Conservation (phyloP, 2,888 invertebrate species). For the Alloplasta piceator region DNA sequence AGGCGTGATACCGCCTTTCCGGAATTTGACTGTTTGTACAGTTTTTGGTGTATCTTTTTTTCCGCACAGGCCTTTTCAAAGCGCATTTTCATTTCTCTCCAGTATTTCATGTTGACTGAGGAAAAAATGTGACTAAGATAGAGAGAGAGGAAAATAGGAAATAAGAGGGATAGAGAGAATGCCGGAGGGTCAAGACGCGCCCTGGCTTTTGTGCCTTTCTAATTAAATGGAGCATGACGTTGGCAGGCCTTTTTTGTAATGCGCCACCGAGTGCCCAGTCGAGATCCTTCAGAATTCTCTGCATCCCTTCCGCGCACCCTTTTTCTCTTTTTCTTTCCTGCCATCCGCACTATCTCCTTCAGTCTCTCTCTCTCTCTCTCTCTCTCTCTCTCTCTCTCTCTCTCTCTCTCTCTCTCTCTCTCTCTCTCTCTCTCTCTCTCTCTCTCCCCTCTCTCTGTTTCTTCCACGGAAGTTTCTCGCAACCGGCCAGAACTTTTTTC, state of each 20-base stretch:
- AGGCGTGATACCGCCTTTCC: too few relatives aligned
- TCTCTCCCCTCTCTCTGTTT: conserved; percentile 22
- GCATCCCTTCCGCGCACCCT: conserved; percentile 34
- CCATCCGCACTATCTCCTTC: conserved; percentile 20
- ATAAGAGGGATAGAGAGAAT: conserved; percentile 36
- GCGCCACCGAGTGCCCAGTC: conserved; percentile 41
- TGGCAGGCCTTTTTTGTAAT: conserved; percentile 63
- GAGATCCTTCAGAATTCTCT: conserved; percentile 53
- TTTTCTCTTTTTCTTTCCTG: conserved; percentile 32
- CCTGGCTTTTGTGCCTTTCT: conserved; percentile 65
- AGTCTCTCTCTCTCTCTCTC: conserved; percentile 12
- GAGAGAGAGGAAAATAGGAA: conserved; percentile 10
- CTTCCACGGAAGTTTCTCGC: conserved; percentile 14
- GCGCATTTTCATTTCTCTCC: conserved; percentile 10
- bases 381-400: not conserved
- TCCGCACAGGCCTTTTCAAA: not conserved
- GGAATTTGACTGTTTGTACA: not conserved
- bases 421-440: not conserved
- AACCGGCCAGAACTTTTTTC: conserved; percentile 40
- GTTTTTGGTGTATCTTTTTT: not conserved
- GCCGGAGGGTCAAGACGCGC: conserved; percentile 52
- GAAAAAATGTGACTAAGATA: conserved; percentile 14
- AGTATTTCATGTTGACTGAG: conserved; percentile 20
- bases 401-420: conserved; percentile 18
- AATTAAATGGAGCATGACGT: conserved; percentile 73